Evolutionary conservation across 2,888 invertebrate species (phyloP), one percentile per base, ranked within the genome.

Genomic region (Eledona agricola): DNA sequence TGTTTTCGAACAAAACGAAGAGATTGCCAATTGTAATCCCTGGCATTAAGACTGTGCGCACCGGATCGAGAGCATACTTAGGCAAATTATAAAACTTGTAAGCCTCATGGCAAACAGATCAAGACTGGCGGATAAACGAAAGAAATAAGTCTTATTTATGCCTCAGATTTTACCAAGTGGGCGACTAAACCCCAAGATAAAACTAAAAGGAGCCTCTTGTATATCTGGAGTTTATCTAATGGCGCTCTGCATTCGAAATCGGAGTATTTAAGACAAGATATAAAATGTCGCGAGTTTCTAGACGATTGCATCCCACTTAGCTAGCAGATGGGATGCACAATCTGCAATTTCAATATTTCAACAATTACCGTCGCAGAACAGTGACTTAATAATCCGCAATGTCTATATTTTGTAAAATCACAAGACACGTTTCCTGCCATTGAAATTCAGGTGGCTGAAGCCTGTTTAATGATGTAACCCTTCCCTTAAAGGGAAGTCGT

Each of bases 281-380:
- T 59, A 58, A 56, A 56, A 51, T 56, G 56, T 55, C 51, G 26
- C n/a, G n/a, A n/a, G n/a, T n/a, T n/a, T n/a, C n/a, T n/a, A n/a
- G n/a, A n/a, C n/a, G n/a, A n/a, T n/a, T n/a, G n/a, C n/a, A n/a
- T n/a, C n/a, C n/a, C n/a, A n/a, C n/a, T n/a, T n/a, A n/a, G n/a
- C n/a, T n/a, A n/a, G n/a, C n/a, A n/a, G n/a, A n/a, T n/a, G n/a
- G n/a, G n/a, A n/a, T n/a, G n/a, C n/a, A n/a, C n/a, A n/a, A n/a
- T n/a, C n/a, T n/a, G n/a, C n/a, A n/a, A n/a, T n/a, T n/a, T n/a
- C n/a, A n/a, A n/a, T n/a, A n/a, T n/a, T n/a, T n/a, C n/a, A n/a
- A n/a, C n/a, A n/a, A n/a, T n/a, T n/a, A n/a, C n/a, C n/a, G n/a
- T n/a, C n/a, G n/a, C n/a, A n/a, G n/a, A n/a, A n/a, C n/a, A n/a